Conservation (phyloP, 2,797 vertebrate genomes). For the Coregonus suidteri region DNA sequence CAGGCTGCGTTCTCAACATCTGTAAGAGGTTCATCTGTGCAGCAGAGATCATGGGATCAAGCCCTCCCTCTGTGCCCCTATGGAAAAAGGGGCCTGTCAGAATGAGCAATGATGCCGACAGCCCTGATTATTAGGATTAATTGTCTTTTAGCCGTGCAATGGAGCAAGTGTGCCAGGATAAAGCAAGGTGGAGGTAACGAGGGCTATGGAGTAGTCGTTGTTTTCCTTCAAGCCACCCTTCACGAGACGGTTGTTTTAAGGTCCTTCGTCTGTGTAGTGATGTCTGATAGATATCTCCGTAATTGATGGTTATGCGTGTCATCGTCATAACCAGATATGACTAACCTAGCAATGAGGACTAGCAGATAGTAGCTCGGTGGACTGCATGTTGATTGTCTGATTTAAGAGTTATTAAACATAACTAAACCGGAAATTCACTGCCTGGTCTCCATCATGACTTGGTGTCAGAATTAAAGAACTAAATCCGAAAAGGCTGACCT, state of each 20-base stretch:
- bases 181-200: slow-evolving; percentile 88
- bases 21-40: slow-evolving; percentile 78
- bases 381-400: too few species aligned
- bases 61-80: slow-evolving; percentile 89
- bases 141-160: slow-evolving; percentile 94
- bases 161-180: slow-evolving; percentile 88
- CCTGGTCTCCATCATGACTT: too few species aligned
- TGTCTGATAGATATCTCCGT: too few species aligned
- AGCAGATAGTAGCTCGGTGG: too few species aligned
- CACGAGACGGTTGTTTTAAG: slow-evolving; percentile 77
- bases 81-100: slow-evolving; percentile 92
- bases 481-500: too few species aligned
- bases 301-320: too few species aligned
- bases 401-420: too few species aligned
- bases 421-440: too few species aligned
- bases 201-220: slow-evolving; percentile 80
- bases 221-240: slow-evolving; percentile 78
- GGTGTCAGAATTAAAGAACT: too few species aligned
- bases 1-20: slow-evolving; percentile 69
- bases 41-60: slow-evolving; percentile 72
- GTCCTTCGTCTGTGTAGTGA: slow-evolving; percentile 50
- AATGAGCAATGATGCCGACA: slow-evolving; percentile 94
- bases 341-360: too few species aligned
- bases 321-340: too few species aligned
- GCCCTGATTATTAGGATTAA: slow-evolving; percentile 99